phyloP scores from a whole-genome alignment of 2,888 invertebrate genomes.

The Lasiommata megera region DNA sequence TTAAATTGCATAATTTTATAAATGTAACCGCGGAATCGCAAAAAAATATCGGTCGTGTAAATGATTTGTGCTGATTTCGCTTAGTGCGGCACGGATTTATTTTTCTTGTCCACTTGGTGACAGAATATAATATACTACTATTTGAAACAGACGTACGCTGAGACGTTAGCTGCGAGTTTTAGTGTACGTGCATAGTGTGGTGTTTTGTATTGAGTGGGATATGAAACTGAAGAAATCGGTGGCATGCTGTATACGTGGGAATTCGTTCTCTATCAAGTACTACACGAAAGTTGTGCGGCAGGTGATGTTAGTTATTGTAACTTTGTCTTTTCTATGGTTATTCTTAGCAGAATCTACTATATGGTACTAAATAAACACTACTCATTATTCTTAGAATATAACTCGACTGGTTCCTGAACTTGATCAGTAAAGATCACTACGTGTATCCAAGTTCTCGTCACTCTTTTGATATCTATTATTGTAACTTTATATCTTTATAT shows the following conservation, averaged over 20 bases:
- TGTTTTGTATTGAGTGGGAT: slow-evolving; percentile 42
- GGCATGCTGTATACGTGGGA: slow-evolving; percentile 64
- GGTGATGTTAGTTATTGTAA: slow-evolving; percentile 34
- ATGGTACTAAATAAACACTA: no score
- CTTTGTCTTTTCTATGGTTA: neutral
- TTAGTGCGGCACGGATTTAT: slow-evolving; percentile 49
- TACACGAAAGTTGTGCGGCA: slow-evolving; percentile 43
- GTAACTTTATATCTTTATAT: no score
- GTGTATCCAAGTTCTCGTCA: no score
- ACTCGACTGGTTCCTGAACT: no score
- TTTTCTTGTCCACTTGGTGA: slow-evolving; percentile 56
- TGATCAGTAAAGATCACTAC: no score
- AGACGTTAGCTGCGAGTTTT: slow-evolving; percentile 39
- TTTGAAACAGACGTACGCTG: slow-evolving; percentile 54
- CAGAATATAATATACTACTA: slow-evolving; percentile 49
- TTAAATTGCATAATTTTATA: slow-evolving; percentile 58
- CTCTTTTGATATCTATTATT: slow-evolving; percentile 30
- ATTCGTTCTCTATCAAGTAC: slow-evolving; percentile 59
- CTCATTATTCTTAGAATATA: no score
- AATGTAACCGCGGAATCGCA: slow-evolving; percentile 50
- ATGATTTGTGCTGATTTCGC: slow-evolving; percentile 64
- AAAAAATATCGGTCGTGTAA: slow-evolving; percentile 63
- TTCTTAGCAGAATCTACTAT: no score
- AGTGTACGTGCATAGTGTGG: slow-evolving; percentile 39
- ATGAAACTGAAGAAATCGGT: slow-evolving; percentile 74